Conservation (phyloP, 2,888 invertebrate genomes). For the Pimpla rufipes region DNA sequence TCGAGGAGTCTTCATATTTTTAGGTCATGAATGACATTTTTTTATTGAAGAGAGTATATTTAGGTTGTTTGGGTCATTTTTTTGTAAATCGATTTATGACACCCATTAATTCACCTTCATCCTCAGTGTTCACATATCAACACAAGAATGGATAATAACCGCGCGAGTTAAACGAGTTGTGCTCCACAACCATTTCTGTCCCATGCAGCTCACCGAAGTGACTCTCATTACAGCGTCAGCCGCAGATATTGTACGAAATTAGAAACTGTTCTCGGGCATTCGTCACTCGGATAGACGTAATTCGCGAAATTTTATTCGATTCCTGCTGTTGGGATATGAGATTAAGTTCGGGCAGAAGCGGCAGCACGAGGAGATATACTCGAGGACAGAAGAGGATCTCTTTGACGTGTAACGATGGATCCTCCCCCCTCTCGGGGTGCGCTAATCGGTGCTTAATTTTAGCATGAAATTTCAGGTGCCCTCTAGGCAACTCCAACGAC, state of each 20-base stretch:
- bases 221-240: neutral
- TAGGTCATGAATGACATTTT: no score
- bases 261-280: conserved; percentile 61
- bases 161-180: neutral
- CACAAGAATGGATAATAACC: conserved; percentile 5
- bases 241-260: conserved; percentile 50
- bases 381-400: conserved; percentile 43
- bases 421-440: neutral
- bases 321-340: conserved; percentile 42
- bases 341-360: conserved; percentile 39
- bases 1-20: no score
- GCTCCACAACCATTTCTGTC: neutral
- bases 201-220: neutral
- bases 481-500: conserved; percentile 43
- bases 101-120: neutral
- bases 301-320: conserved; percentile 69
- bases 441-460: conserved; percentile 67
- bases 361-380: neutral
- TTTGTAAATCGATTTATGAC: neutral
- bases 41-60: no score
- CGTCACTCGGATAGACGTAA: conserved; percentile 58
- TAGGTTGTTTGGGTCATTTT: no score
- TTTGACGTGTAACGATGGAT: conserved; percentile 55
- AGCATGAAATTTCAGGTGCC: conserved; percentile 45
- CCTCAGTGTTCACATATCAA: neutral